Percentiles rank a stretch among this genome's conserved stretches.
Conservation (phyloP, 2,797 vertebrate genomes). For the Helarctos malayanus region DNA sequence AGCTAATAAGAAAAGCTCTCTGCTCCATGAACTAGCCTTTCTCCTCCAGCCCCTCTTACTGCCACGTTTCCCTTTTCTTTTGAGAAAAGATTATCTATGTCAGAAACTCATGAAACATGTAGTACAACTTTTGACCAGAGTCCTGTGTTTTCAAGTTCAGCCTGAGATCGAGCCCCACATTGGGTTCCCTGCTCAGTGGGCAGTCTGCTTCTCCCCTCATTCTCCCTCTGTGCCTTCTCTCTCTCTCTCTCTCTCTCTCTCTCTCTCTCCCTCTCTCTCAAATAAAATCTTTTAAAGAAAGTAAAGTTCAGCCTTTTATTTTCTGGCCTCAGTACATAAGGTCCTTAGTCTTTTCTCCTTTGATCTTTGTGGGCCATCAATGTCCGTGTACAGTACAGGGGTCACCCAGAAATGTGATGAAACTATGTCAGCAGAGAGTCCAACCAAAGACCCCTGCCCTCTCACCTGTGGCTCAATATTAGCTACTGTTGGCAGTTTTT, state of each 20-base stretch:
- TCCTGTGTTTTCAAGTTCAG: background rate
- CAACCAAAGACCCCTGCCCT: background rate
- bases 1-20: conserved; percentile 1
- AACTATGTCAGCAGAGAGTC: background rate
- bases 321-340: background rate
- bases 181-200: background rate
- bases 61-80: background rate
- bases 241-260: too few relatives aligned
- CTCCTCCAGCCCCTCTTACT: background rate
- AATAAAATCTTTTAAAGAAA: background rate
- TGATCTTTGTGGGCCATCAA: background rate
- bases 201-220: background rate
- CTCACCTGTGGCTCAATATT: background rate
- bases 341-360: background rate
- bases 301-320: background rate
- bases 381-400: background rate
- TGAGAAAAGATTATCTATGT: background rate
- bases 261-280: too few relatives aligned
- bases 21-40: background rate
- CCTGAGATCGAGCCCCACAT: background rate
- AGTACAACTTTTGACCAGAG: conserved; percentile 22
- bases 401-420: background rate
- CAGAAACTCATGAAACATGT: conserved; percentile 9
- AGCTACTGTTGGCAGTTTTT: background rate
- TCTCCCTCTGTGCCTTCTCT: background rate